Percentiles rank a stretch among this genome's conserved stretches.
Evolutionary conservation across 2,888 invertebrate species (phyloP).

Genomic region (Pammene aurita): DNA sequence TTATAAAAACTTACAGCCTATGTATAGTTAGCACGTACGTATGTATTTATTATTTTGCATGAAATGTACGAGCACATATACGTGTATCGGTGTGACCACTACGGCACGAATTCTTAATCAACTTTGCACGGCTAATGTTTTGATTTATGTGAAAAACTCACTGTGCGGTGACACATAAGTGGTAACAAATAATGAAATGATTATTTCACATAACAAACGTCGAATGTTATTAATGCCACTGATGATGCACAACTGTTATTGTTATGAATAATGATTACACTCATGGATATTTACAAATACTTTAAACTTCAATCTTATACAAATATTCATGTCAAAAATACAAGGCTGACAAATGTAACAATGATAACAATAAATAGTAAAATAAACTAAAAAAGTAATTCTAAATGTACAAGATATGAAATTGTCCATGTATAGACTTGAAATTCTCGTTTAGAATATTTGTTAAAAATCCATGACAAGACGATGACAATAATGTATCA

Average conservation of each 20-base stretch:
- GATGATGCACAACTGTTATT: slow-evolving; percentile 69
- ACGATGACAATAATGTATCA: slow-evolving; percentile 67
- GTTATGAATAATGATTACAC: slow-evolving; percentile 64
- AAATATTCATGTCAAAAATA: too few species aligned
- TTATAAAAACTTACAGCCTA: too few species aligned
- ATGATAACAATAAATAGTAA: background rate
- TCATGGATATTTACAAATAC: slow-evolving; percentile 63
- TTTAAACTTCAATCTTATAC: slow-evolving; percentile 1
- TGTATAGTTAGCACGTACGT: too few species aligned
- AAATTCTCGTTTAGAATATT: slow-evolving; percentile 30
- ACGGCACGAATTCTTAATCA: background rate
- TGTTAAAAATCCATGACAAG: slow-evolving; percentile 62
- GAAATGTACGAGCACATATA: background rate
- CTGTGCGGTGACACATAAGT: slow-evolving; percentile 16
- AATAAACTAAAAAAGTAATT: too few species aligned
- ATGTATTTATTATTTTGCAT: background rate
- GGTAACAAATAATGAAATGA: slow-evolving; percentile 18
- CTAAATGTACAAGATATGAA: background rate
- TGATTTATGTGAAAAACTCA: background rate
- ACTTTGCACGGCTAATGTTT: background rate
- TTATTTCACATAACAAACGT: slow-evolving; percentile 9
- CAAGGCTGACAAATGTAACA: too few species aligned
- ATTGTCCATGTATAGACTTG: slow-evolving; percentile 5
- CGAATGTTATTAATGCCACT: slow-evolving; percentile 74
- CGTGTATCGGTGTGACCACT: background rate